Evolutionary conservation across 2,888 invertebrate genomes (phyloP), one percentile per base, ranked within the genome.

Genomic region (Autographa gamma): DNA sequence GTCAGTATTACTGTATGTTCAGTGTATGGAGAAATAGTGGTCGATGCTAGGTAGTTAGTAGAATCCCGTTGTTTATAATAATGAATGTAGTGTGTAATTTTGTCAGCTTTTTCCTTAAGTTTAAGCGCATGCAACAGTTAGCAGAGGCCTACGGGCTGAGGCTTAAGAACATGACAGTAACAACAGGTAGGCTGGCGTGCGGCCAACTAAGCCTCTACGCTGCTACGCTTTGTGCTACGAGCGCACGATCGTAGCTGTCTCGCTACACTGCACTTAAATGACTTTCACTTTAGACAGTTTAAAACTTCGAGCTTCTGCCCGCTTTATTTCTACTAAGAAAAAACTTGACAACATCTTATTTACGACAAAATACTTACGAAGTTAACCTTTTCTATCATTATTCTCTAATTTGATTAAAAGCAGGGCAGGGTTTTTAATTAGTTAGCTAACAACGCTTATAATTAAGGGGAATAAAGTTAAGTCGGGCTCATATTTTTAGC

Each of bases 131-230:
- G 86, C 89, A 89, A 89, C 89, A 89, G 89, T 87, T 88, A 82
- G 77, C 61, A 14, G 54, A 74, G 86, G 88, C 85, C 84, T 86
- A 88, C 73, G 80, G 71, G 59, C 59, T 62, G 58, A 73, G 76
- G 85, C 86, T 87, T 85, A 87, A 89, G 89, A 89, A 92, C 88
- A 91, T 90, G 89, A 86, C 87, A 88, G 88, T 86, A 86, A 91
- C 95, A 95, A 95, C 95, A 94, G 94, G 93, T 94, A 92, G 89
- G 89, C 93, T 95, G 95, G 95, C 95, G 81, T 73, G 69, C 85
- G 81, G 94, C 94, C 94, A 94, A 92, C 81, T 85, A 75, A 85
- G 84, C 80, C 83, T 86, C 89, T 88, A 89, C 89, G 80, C 84
- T 81, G 87, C 89, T 90, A 89, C 90, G 87, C 83, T 82, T 83